Base-by-base conservation (phyloP, 30 jellyfish, hydroid and myxozoan genomes). In the Hydractinia echinata region DNA sequence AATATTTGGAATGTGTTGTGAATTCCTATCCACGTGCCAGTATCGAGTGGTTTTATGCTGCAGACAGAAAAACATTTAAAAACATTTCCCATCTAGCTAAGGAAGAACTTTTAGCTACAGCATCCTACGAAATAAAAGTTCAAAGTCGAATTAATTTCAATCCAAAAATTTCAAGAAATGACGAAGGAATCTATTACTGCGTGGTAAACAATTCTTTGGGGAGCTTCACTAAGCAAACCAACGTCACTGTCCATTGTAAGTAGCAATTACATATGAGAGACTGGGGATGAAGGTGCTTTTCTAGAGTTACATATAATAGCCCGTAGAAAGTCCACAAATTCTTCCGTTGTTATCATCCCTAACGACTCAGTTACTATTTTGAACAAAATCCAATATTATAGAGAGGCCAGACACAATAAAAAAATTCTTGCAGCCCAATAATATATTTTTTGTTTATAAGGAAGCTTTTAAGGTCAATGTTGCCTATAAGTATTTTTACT, bases 241-340 rank as follows among this genome's bases (percentile, higher is more conserved):
- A 5, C 18, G 16, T 83, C 77, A 77, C 83, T 50, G 96, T 88
- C 48, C 66, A 86, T 85, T 83, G 96, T 88, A 83, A 83, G 96
- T 77, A 54, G 8, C 16, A 19, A 21, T 11, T 56, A 30, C 44
- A 18, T 52, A 44, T 8, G 16, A 60, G 54, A 39, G 44, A 30
- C 44, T 30, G 44, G 44, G 44, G 44, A 30, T 30, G 44, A 30
- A 30, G 44, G 44, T 30, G 44, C 44, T 30, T 30, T 2, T 30
- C 2, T 30, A 30, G 44, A 30, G 44, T 30, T 30, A 30, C 44
- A 30, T 30, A 30, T 30, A 30, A 30, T 2, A 30, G 44, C 44
- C 44, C 44, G 44, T 30, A 30, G 44, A 30, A 30, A 30, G 2
- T 30, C 44, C 2, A 30, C 44, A 2, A 2, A 30, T 30, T 30